Base-by-base conservation (phyloP, 2,888 invertebrate genomes). In the Hipparchia sbordonii region DNA sequence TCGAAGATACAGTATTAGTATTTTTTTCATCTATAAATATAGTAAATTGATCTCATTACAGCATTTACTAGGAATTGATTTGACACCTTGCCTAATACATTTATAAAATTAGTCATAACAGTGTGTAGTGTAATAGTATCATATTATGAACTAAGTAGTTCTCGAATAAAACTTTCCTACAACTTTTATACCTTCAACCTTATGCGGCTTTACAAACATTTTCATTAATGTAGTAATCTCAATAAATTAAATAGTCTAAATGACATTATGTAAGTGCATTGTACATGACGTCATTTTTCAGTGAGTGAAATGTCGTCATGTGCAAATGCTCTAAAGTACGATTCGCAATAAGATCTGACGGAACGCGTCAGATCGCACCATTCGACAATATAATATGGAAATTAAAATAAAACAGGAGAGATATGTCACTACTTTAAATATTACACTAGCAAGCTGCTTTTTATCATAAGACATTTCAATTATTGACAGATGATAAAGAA, bases 101-200 rank as follows among this genome's bases (percentile, higher is more conserved):
- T 33, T 60, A 45, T 0, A 60, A 67, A 45, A 57, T 85, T 88
- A 88, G 87, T 88, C 85, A 89, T 77, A 84, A 79, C 77, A 71
- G 39, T 39, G 0, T 73, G 71, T 77, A 80, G 57, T 81, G 12
- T 33, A 63, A 8, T 46, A 33, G 6, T 51, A 12, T 65, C 33
- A 51, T 51, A 65, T 23, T 51, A 65, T 23, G 52, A 12, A 45
- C 10, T 10, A 51, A 2, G 2, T 12, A n/a, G 33, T 52, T 6
- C 51, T 65, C 65, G 10, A 65, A 63, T 63, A 10, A 52, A 65
- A 10, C 52, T 65, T 65, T 65, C 65, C 33, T 65, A 65, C 51
- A 51, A 52, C 52, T 65, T 65, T 65, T 65, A 52, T 65, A 65
- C 65, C 65, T 65, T 60, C 65, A 65, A 52, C 33, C 65, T 23